Evolutionary conservation across 2,888 invertebrate species (phyloP).

Genomic region (Acronicta leporina): DNA sequence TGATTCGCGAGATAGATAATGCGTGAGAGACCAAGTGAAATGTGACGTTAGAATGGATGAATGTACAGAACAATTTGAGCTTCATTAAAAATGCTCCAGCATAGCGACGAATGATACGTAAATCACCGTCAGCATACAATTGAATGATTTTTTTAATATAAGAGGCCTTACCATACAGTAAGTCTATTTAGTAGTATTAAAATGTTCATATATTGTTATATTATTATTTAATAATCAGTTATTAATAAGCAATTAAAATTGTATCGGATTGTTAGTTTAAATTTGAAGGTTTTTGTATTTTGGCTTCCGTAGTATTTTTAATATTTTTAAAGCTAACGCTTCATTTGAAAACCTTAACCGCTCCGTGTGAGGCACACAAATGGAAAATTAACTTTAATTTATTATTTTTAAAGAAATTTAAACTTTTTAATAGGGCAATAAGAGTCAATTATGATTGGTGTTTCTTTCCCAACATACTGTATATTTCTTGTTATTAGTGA

Average conservation of each 20-base stretch:
- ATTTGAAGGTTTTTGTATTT: slow-evolving; percentile 63
- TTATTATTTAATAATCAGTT: slow-evolving; percentile 76
- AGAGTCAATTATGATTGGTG: slow-evolving; percentile 62
- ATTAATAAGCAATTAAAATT: slow-evolving; percentile 67
- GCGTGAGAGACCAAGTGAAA: slow-evolving; percentile 27
- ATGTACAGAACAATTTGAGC: slow-evolving; percentile 43
- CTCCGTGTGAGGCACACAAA: slow-evolving; percentile 18
- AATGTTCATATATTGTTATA: slow-evolving; percentile 69
- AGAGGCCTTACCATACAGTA: slow-evolving; percentile 77
- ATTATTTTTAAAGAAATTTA: slow-evolving; percentile 44
- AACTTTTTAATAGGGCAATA: slow-evolving; percentile 50
- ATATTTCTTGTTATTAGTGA: slow-evolving; percentile 85
- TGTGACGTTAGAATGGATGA: slow-evolving; percentile 16
- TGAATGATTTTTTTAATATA: slow-evolving; percentile 49
- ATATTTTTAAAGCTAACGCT: slow-evolving; percentile 36
- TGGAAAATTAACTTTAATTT: slow-evolving; percentile 54
- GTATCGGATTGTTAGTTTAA: slow-evolving; percentile 68
- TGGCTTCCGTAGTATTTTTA: slow-evolving; percentile 70
- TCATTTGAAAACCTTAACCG: slow-evolving; percentile 22
- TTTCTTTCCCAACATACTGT: slow-evolving; percentile 72
- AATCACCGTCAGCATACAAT: slow-evolving; percentile 16
- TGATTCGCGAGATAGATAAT: slow-evolving; percentile 22
- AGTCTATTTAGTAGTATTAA: slow-evolving; percentile 64
- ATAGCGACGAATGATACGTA: slow-evolving; percentile 9
- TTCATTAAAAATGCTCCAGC: slow-evolving; percentile 28